These are phyloP conservation scores for Rhombomys opimus DNA, from an alignment of 2,113 vertebrate species.

Conservation along the genomic window DNA sequence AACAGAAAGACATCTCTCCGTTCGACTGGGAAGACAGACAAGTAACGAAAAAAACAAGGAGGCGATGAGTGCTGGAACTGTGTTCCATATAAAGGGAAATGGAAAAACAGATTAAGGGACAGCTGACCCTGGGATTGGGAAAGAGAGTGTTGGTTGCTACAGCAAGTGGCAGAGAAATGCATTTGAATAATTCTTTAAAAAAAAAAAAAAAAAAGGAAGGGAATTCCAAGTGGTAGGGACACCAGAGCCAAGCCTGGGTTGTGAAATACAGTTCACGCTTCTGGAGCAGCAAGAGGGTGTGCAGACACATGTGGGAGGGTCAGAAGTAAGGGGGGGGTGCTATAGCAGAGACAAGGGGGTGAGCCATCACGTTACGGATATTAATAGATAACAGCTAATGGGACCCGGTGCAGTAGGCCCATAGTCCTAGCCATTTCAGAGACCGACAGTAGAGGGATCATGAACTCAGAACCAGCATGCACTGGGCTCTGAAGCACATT, in stretches of 20 bases:
- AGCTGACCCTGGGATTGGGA: background rate
- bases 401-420: background rate
- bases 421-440: background rate
- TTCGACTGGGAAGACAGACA: conserved; percentile 38
- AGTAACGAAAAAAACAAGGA: background rate
- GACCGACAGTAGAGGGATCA: background rate
- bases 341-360: background rate
- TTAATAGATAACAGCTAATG: conserved; percentile 14
- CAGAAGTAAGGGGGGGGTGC: background rate
- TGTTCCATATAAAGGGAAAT: background rate
- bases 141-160: background rate
- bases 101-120: background rate
- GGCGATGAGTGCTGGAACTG: background rate
- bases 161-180: background rate
- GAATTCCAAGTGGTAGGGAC: background rate
- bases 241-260: background rate
- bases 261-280: background rate
- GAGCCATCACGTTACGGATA: background rate
- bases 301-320: accelerated
- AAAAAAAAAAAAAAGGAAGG: background rate
- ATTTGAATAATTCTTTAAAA: background rate
- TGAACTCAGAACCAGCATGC: background rate
- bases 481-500: background rate
- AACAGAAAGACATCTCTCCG: background rate
- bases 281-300: no score